phyloP scores from a whole-genome alignment of 2,797 vertebrate species.

The Scolopax rusticola region DNA sequence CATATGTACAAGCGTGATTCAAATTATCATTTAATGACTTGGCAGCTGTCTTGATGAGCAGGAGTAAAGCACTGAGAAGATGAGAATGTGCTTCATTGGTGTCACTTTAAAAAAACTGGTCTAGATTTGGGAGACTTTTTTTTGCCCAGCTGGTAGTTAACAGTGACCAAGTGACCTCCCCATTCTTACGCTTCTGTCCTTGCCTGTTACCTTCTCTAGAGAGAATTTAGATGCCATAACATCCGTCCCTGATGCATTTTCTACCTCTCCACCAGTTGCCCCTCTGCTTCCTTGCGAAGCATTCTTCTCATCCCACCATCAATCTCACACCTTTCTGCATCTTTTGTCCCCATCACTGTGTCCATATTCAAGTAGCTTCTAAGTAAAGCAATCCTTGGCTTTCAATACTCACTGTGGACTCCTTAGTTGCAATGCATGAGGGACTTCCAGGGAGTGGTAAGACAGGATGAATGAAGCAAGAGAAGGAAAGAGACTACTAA shows the following conservation, averaged over 20 bases:
- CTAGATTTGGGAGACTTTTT: background rate
- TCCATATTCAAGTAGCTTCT: background rate
- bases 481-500: background rate
- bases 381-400: background rate
- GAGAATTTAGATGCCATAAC: background rate
- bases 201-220: background rate
- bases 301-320: background rate
- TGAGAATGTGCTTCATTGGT: background rate
- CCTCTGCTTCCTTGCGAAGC: background rate
- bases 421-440: rapidly evolving
- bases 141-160: background rate
- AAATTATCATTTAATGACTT: background rate
- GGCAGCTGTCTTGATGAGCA: background rate
- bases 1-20: background rate
- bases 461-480: background rate
- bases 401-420: background rate
- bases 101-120: background rate
- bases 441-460: background rate
- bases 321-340: background rate
- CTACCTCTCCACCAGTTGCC: background rate
- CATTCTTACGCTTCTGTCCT: background rate
- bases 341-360: background rate
- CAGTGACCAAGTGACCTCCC: background rate
- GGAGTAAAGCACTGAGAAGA: background rate
- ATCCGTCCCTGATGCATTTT: background rate